Evolutionary conservation across 2,888 invertebrate species (phyloP).

Genomic region (Campoletis raptor): DNA sequence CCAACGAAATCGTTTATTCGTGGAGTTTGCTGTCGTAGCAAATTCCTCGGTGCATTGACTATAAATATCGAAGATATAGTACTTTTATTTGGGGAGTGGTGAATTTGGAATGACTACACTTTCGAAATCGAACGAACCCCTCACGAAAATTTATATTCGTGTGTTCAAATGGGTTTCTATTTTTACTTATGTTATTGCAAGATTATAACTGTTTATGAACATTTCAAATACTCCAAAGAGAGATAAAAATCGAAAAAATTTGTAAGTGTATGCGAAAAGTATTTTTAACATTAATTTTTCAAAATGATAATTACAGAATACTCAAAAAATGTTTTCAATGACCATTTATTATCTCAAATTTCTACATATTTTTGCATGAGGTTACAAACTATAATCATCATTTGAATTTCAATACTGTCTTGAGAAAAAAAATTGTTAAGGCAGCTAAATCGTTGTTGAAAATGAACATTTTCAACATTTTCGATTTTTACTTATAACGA

Average conservation of each 20-base stretch:
- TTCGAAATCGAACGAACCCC: not conserved
- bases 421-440: too few species aligned
- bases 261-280: not conserved
- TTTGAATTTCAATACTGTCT: not conserved
- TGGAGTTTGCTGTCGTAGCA: constrained; percentile 27
- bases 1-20: constrained; percentile 69
- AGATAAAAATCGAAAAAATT: not conserved
- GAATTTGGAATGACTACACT: not conserved
- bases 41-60: constrained; percentile 49
- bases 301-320: not conserved
- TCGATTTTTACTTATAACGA: not conserved
- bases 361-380: not conserved
- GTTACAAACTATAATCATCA: not conserved
- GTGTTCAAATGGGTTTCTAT: not conserved
- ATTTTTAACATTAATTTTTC: not conserved
- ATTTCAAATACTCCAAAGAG: not conserved
- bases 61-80: constrained; percentile 4
- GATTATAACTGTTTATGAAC: not conserved
- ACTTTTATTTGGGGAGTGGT: constrained; percentile 3
- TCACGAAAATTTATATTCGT: not conserved
- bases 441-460: not conserved
- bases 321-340: not conserved
- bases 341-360: not conserved
- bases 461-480: not conserved
- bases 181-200: not conserved